Base-by-base conservation (phyloP, 2,797 vertebrate species). In the Falco novaeseelandiae region DNA sequence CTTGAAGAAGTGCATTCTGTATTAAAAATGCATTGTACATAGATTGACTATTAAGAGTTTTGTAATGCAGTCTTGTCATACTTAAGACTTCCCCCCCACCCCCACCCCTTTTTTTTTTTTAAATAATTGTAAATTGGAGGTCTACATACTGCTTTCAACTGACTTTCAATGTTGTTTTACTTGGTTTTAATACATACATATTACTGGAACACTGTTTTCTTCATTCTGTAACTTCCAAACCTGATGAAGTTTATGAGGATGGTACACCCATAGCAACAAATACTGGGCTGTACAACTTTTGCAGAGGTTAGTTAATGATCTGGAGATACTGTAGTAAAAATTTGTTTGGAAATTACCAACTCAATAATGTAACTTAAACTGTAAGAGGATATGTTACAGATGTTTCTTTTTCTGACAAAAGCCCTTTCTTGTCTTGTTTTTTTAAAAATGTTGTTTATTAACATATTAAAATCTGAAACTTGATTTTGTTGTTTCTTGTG, bases 111-210 rank as follows among this genome's bases (percentile, higher is more conserved):
- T 46, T 67, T 36, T 34, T 36, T 34, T 25, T 6, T 34, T 42
- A 72, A 49, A 30, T 44, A 2, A 12, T 55, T 71, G 14, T 42
- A 80, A 36, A n/a, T 79, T 62, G 65, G 29, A 90, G n/a, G 19
- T 52, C 17, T 54, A 3, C 12, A 1, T 38, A n/a, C 8, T 46
- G 38, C 49, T 79, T n/a, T 89, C 13, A 65, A 12, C 2, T 65
- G 78, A 12, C 58, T 84, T 58, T n/a, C 52, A 61, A 49, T 86
- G 12, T 83, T 66, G 3, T 65, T 83, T 83, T 91, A 54, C 10
- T 42, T 82, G 10, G 14, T 20, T 80, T 74, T 67, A 63, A 22
- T 71, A 36, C 0, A 0, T 54, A 15, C 3, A 0, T 65, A 10
- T 38, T 87, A 36, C 29, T 89, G 63, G 14, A 83, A 69, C 5